Conservation (phyloP, 1,140 invertebrate species). For the Periplaneta americana region DNA sequence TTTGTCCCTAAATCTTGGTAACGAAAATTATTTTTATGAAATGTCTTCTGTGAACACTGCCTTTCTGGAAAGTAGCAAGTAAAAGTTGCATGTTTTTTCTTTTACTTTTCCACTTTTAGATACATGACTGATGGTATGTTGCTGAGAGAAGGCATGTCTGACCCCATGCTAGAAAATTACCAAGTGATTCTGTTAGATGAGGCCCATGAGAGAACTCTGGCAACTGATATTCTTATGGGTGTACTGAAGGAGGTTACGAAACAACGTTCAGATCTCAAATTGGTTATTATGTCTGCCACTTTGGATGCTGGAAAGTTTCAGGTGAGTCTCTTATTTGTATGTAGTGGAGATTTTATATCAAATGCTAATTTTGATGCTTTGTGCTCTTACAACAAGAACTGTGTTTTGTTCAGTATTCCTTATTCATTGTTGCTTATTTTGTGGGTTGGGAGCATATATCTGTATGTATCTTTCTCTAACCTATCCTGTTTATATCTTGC, state of each 20-base stretch:
- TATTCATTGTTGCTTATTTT: neutral
- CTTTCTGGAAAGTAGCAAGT: too few species aligned
- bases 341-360: neutral
- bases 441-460: neutral
- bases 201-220: slow-evolving; percentile 97
- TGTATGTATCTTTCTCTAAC: neutral
- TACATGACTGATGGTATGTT: slow-evolving; percentile 99
- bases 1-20: neutral
- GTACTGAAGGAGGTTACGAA: slow-evolving; percentile 96
- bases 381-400: neutral
- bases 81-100: too few species aligned
- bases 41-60: neutral
- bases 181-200: slow-evolving; percentile 96
- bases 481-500: too few species aligned
- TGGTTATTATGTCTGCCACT: slow-evolving; percentile 99
- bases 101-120: too few species aligned
- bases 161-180: slow-evolving; percentile 95
- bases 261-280: slow-evolving; percentile 89
- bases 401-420: neutral
- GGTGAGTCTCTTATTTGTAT: slow-evolving; percentile 29
- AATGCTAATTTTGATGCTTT: neutral
- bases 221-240: slow-evolving; percentile 99
- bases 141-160: slow-evolving; percentile 97
- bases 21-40: neutral
- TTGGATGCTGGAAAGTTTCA: slow-evolving; percentile 99